Conservation (phyloP, 1,140 invertebrate genomes). For the Pomacea maculata region DNA sequence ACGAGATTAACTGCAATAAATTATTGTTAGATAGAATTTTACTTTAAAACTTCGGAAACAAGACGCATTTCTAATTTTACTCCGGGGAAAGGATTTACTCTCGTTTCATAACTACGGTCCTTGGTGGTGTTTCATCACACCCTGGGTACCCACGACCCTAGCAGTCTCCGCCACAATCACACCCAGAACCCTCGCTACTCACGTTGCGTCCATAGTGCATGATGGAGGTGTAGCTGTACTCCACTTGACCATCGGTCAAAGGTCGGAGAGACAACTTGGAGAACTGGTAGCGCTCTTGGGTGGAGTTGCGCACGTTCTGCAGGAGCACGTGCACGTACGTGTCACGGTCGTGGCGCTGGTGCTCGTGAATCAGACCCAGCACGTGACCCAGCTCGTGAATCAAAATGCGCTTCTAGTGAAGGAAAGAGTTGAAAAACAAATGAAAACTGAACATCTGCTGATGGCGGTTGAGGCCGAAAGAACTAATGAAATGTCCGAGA, state of each 20-base stretch:
- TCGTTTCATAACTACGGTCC: too few relatives aligned
- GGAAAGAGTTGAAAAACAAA: neutral
- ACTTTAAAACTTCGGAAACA: too few relatives aligned
- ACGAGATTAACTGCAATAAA: too few relatives aligned
- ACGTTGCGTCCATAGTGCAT: conserved; percentile 56
- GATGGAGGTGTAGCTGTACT: conserved; percentile 67
- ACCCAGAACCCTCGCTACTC: conserved; percentile 8
- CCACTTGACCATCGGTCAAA: conserved; percentile 64
- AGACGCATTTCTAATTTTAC: too few relatives aligned
- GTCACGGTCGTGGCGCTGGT: conserved; percentile 37
- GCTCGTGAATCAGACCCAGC: conserved; percentile 40
- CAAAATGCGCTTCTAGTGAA: conserved; percentile 34
- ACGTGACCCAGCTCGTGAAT: conserved; percentile 42
- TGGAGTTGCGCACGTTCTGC: conserved; percentile 71
- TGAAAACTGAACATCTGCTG: neutral
- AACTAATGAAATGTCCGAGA: neutral
- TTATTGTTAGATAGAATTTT: too few relatives aligned
- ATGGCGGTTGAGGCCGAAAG: neutral
- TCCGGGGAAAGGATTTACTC: too few relatives aligned
- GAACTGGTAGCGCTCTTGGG: conserved; percentile 66
- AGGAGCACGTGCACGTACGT: conserved; percentile 67
- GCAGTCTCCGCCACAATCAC: neutral
- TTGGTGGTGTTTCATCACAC: too few relatives aligned
- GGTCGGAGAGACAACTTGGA: conserved; percentile 62
- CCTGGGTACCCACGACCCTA: neutral